phyloP scores from a whole-genome alignment of 1,140 invertebrate species.

The Drosophila kikkawai region DNA sequence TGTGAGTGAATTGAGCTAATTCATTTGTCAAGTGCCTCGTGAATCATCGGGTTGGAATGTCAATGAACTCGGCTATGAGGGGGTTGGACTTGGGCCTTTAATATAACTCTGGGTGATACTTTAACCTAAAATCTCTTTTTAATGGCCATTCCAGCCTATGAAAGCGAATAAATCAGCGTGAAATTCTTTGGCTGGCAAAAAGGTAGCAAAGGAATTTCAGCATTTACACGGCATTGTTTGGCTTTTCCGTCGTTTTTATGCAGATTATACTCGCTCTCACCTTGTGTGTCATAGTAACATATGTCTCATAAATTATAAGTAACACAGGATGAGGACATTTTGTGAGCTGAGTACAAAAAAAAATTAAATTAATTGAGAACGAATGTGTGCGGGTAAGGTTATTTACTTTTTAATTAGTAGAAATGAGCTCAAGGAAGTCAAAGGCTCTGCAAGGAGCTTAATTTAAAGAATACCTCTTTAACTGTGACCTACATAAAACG shows the following conservation, averaged over 20 bases:
- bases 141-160: slow-evolving; percentile 31
- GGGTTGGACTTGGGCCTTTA: neutral
- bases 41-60: slow-evolving; percentile 64
- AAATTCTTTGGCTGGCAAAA: slow-evolving; percentile 64
- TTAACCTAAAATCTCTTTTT: slow-evolving; percentile 8
- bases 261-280: slow-evolving; percentile 20
- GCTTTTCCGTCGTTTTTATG: slow-evolving; percentile 44
- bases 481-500: slow-evolving; percentile 30
- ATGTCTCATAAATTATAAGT: slow-evolving; percentile 75
- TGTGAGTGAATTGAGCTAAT: slow-evolving; percentile 71
- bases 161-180: slow-evolving; percentile 73
- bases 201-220: slow-evolving; percentile 56
- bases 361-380: slow-evolving; percentile 50
- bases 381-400: slow-evolving; percentile 11
- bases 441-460: neutral
- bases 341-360: slow-evolving; percentile 20
- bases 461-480: slow-evolving; percentile 18
- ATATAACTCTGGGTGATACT: neutral
- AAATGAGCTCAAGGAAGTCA: slow-evolving; percentile 42
- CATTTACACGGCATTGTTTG: slow-evolving; percentile 64
- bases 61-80: slow-evolving; percentile 27
- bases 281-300: slow-evolving; percentile 63
- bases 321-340: slow-evolving; percentile 16
- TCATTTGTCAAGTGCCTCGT: slow-evolving; percentile 77
- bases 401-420: slow-evolving; percentile 63